These are phyloP conservation scores for Leptocoma aspasia DNA, from an alignment of 2,113 vertebrate species.

Conservation along the genomic window DNA sequence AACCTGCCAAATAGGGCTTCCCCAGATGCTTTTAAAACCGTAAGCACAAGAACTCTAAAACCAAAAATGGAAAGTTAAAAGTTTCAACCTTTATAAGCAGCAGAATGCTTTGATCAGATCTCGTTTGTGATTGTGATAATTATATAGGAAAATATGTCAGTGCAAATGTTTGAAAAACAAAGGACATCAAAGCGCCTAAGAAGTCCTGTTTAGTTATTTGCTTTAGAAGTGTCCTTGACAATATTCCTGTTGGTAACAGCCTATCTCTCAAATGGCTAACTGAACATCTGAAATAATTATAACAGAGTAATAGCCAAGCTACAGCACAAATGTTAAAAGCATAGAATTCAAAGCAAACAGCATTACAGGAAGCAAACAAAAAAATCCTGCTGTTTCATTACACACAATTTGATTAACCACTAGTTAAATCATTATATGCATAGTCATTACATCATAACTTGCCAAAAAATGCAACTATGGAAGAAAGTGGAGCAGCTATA, in stretches of 20 bases:
- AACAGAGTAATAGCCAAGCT: background rate
- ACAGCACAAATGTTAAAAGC: constrained; percentile 1
- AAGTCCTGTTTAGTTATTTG: constrained; percentile 26
- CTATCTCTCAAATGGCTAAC: constrained; percentile 17
- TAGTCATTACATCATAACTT: background rate
- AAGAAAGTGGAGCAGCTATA: background rate
- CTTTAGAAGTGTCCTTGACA: constrained; percentile 29
- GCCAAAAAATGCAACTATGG: background rate
- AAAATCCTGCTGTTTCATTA: background rate
- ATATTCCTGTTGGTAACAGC: constrained; percentile 6
- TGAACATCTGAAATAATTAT: constrained; percentile 37
- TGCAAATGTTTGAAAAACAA: constrained; percentile 54
- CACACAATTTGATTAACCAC: background rate
- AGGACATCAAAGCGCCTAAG: constrained; percentile 50
- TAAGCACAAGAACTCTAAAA: background rate
- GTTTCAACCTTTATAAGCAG: constrained; percentile 16
- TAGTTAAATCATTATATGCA: background rate
- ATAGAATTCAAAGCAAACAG: constrained; percentile 10
- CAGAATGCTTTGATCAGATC: constrained; percentile 35
- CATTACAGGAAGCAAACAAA: background rate
- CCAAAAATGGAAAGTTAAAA: constrained; percentile 4
- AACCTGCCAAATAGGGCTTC: background rate
- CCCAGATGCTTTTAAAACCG: background rate
- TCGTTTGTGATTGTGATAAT: constrained; percentile 50
- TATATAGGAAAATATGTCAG: constrained; percentile 53